phyloP scores from a whole-genome alignment of 1,140 invertebrate genomes.

The Cydia strobilella region DNA sequence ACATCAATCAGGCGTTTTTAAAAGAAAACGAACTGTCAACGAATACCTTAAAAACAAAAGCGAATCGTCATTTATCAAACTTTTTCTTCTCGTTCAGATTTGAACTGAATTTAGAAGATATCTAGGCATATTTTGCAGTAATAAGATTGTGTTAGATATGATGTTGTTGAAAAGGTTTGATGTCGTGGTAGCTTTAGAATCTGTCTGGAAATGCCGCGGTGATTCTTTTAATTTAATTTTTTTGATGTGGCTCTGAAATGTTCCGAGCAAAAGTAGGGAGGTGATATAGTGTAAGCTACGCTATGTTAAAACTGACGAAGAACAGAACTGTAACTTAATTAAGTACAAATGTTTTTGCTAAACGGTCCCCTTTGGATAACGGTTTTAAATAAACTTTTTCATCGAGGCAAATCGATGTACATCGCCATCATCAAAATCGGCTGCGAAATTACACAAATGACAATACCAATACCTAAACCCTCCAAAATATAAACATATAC shows the following conservation, averaged over 20 bases:
- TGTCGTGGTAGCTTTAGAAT: constrained; percentile 3
- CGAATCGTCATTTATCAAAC: background rate
- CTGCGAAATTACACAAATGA: no score
- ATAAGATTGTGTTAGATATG: background rate
- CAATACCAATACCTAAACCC: no score
- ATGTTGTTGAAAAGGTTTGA: background rate
- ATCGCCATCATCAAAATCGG: no score
- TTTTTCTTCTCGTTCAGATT: background rate
- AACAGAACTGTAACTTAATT: no score
- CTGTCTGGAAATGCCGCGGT: constrained; percentile 12
- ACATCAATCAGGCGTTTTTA: background rate
- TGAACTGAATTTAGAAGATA: background rate
- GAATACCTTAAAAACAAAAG: constrained; percentile 6
- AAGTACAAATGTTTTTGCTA: no score
- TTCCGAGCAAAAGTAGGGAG: background rate
- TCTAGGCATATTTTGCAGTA: background rate
- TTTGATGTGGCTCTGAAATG: background rate
- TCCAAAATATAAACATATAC: no score
- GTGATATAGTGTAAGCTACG: constrained; percentile 34
- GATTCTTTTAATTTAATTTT: constrained; percentile 11
- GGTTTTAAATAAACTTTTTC: no score
- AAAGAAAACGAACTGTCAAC: background rate
- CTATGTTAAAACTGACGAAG: constrained; percentile 20
- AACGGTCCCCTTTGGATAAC: no score
- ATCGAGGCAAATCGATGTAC: no score